A percentile compares a stretch with the other conserved stretches of the same genome.
These are phyloP conservation scores for Ypsolopha scabrella DNA, from an alignment of 2,888 invertebrate species.

Conservation along the genomic window DNA sequence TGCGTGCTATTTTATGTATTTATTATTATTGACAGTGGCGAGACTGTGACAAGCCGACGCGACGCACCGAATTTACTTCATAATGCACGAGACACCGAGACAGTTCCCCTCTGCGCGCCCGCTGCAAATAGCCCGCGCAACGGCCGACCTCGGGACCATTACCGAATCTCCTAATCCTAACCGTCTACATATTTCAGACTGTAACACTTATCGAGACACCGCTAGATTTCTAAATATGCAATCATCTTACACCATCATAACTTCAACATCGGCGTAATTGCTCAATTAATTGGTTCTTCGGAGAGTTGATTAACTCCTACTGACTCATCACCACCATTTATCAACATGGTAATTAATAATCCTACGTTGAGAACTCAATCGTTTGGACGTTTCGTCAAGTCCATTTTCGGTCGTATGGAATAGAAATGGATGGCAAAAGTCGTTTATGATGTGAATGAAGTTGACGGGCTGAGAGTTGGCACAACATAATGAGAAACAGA, in stretches of 20 bases:
- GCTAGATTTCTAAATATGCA: neutral
- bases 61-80: constrained; percentile 40
- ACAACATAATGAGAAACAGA: no score
- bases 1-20: constrained; percentile 62
- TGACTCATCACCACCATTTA: no score
- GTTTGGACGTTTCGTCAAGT: no score
- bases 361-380: no score
- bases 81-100: constrained; percentile 23
- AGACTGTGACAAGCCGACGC: constrained; percentile 66
- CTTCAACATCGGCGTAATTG: neutral
- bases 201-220: neutral
- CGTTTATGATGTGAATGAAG: no score
- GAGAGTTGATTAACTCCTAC: neutral
- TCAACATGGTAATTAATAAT: no score
- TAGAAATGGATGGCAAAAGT: no score
- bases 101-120: constrained; percentile 27
- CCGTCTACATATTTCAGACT: constrained; percentile 3
- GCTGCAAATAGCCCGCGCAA: constrained; percentile 28
- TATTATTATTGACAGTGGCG: constrained; percentile 63
- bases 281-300: neutral
- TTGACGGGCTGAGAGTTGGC: no score
- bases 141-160: neutral
- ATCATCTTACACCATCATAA: neutral
- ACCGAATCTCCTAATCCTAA: constrained; percentile 3
- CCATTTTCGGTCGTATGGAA: no score